A percentile compares a stretch with the other conserved stretches of the same genome.
phyloP scores from a whole-genome alignment of 2,797 vertebrate genomes.

The Phoeniculus purpureus region DNA sequence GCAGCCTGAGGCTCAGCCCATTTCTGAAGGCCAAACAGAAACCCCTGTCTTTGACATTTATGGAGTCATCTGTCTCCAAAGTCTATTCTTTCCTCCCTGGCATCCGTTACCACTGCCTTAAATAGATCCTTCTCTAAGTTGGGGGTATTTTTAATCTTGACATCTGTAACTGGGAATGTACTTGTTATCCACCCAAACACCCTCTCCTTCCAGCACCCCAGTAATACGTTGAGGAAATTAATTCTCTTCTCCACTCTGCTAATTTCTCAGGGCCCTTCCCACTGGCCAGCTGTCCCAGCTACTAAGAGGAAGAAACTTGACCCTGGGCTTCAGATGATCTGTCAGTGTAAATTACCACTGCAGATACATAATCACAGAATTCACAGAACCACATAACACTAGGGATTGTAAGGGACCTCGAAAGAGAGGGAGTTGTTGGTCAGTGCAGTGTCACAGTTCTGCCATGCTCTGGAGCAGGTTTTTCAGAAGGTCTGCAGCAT shows the following conservation, averaged over 20 bases:
- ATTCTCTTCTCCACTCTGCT: neutral
- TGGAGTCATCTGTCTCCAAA: neutral
- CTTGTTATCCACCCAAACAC: neutral
- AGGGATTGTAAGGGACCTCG: too few relatives aligned
- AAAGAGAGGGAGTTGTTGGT: neutral
- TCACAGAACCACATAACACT: too few relatives aligned
- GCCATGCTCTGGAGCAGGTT: neutral
- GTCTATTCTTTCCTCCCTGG: neutral
- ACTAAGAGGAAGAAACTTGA: neutral
- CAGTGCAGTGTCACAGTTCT: neutral
- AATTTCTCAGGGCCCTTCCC: neutral
- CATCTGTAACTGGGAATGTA: neutral
- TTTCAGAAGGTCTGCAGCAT: neutral
- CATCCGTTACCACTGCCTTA: neutral
- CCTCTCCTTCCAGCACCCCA: neutral
- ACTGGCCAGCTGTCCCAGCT: neutral
- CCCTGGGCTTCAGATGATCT: neutral
- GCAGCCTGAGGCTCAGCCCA: neutral
- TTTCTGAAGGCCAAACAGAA: neutral
- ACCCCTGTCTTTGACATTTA: neutral
- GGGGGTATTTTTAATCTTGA: slow-evolving; percentile 32
- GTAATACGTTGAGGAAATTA: neutral
- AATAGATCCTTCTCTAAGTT: neutral
- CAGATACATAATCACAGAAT: neutral
- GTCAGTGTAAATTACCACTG: neutral